Conservation (phyloP, 1,140 invertebrate species). For the Hyles vespertilio region DNA sequence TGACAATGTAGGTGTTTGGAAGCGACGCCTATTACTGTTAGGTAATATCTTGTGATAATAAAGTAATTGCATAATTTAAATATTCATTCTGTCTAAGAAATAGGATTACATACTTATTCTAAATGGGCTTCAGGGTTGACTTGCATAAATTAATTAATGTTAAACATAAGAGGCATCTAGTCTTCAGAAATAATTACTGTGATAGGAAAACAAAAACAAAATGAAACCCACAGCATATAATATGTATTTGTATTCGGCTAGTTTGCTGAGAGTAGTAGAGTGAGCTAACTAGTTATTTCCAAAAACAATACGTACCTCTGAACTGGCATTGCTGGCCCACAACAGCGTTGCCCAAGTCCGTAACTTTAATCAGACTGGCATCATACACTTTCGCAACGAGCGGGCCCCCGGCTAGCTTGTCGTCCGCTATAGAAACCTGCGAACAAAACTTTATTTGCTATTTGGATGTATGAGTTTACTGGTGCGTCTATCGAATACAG, state of each 20-base stretch:
- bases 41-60: background rate
- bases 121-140: background rate
- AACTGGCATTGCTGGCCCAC: slow-evolving; percentile 96
- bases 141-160: background rate
- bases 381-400: slow-evolving; percentile 95
- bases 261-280: background rate
- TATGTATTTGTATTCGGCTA: background rate
- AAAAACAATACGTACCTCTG: slow-evolving; percentile 79
- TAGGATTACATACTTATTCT: too few relatives aligned
- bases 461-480: too few relatives aligned
- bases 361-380: slow-evolving; percentile 92
- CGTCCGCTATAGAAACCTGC: slow-evolving; percentile 84
- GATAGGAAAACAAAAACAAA: too few relatives aligned
- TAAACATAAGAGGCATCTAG: background rate
- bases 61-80: too few relatives aligned
- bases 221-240: background rate
- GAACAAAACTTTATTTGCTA: background rate
- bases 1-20: background rate
- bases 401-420: slow-evolving; percentile 90
- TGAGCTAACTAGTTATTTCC: background rate
- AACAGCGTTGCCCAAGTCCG: slow-evolving; percentile 92
- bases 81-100: too few relatives aligned
- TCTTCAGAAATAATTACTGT: background rate
- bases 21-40: background rate
- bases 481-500: too few relatives aligned